Evolutionary conservation across 92 coral and sea anemone genomes (phyloP), one percentile per base, ranked within the genome.

Genomic region (Phenganax marumi): DNA sequence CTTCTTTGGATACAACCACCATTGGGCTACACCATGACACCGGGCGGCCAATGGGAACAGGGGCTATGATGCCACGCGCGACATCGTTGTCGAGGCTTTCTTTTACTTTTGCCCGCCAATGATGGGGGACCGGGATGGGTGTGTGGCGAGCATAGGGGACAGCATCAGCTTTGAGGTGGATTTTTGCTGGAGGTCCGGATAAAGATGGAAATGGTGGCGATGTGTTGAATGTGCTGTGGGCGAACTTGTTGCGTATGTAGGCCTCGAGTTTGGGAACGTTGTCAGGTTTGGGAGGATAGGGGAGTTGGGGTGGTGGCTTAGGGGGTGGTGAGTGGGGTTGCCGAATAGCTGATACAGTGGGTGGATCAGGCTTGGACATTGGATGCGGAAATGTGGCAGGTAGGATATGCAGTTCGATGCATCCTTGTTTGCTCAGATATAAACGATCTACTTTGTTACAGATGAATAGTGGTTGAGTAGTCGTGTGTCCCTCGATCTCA

Each of bases 151-250:
- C 73, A 16, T 66, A 23, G 23, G 73, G 73, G 47, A 66, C 73
- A 39, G 73, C 73, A 49, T 71, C 52, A 23, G 50, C 33, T 48
- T 33, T 3, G n/a, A 71, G 52, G 76, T 71, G 76, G 76, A 71
- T 71, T 2, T 71, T 3, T 5, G 76, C 54, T 13, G 76, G 76
- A 7, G 76, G 76, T 11, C 76, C 76, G 13, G 76, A 71, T 47
- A 71, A 71, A 39, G 76, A 71, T 48, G 76, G 76, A 54, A 71
- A 71, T 3, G 76, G 76, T 71, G 76, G 76, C 8, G 76, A 71
- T 3, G 11, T 71, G 76, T 71, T 71, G 18, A 71, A 71, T 3
- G 76, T 54, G 18, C 52, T 71, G 23, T 25, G 33, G 3, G 76
- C 76, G 21, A 71, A 71, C 76, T 71, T 3, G 8, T 71, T 12